A percentile compares a stretch with the other conserved stretches of the same genome.
Evolutionary conservation across 2,113 vertebrate genomes (phyloP).

Genomic region (Misgurnus anguillicaudatus): DNA sequence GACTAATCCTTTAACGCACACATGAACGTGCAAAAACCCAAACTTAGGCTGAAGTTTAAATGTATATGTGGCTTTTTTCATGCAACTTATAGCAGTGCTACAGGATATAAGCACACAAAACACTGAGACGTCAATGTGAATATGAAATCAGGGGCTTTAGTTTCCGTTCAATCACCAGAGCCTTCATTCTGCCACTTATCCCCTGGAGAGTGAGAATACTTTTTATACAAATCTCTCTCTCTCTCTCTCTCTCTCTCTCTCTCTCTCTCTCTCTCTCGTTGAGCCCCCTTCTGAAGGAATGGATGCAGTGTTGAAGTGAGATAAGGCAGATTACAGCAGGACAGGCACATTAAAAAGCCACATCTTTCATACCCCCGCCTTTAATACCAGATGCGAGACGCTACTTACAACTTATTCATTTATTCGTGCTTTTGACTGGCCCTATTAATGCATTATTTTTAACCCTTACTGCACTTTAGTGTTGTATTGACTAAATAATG

Average conservation of each 20-base stretch:
- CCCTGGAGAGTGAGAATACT: slow-evolving; percentile 50
- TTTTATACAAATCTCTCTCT: slow-evolving; percentile 50
- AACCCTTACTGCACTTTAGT: slow-evolving; percentile 11
- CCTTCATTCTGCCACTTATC: slow-evolving; percentile 52
- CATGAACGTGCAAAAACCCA: too few species aligned
- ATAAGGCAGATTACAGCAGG: slow-evolving; percentile 58
- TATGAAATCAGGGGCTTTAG: not conserved
- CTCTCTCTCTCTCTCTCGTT: slow-evolving; percentile 4
- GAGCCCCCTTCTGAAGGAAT: slow-evolving; percentile 47
- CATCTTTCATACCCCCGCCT: slow-evolving; percentile 40
- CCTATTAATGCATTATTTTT: slow-evolving; percentile 58
- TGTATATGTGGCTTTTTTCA: not conserved
- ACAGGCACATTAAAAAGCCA: slow-evolving; percentile 42
- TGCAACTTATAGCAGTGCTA: not conserved
- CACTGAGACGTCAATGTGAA: not conserved
- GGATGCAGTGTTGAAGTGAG: slow-evolving; percentile 49
- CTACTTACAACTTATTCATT: slow-evolving; percentile 54
- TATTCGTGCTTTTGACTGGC: slow-evolving; percentile 56
- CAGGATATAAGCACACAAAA: not conserved
- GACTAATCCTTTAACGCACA: too few species aligned
- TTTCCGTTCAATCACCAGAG: slow-evolving; percentile 46
- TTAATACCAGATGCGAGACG: slow-evolving; percentile 42
- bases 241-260: not conserved
- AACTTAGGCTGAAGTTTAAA: too few species aligned
- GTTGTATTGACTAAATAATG: slow-evolving; percentile 10